Base-by-base conservation (phyloP, 2,113 vertebrate genomes). In the Taxidea taxus region DNA sequence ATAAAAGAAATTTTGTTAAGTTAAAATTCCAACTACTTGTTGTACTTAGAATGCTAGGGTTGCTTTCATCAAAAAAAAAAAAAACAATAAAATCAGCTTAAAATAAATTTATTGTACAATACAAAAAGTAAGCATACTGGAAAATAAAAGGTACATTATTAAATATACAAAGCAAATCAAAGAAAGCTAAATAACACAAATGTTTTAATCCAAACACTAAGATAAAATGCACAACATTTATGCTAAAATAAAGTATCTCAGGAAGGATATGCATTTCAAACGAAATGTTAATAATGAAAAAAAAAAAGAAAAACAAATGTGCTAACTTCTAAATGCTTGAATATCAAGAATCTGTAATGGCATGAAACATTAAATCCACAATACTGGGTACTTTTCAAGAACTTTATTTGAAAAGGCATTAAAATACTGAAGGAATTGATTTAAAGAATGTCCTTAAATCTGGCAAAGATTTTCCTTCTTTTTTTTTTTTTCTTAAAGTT, bases 41-140 rank as follows among this genome's bases (percentile, higher is more conserved):
- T 66, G 27, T 86, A 96, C 29, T 92, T 96, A 96, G 91, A 97
- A 95, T 88, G 58, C 90, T 85, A 66, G 93, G 97, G 86, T 78
- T 96, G 72, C 86, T 98, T 98, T 97, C 90, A 97, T 85, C 2
- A 94, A 97, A 93, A 86, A 95, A 98, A 97, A 98, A 98, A 98
- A 98, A 98, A 98, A 58, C 98, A 99, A 98, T 99, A 98, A 98
- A 98, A 98, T 98, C 97, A 98, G 98, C 98, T 98, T 99, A 98
- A 99, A 99, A 98, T 98, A 98, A 98, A 99, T 99, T 99, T 99
- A 99, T 99, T 99, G 97, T 98, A 98, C 98, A 98, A 98, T 99
- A 99, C 98, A 99, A 99, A 98, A 98, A 98, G 98, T 97, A 98
- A 95, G 98, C 98, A 98, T 98, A 99, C 98, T 98, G 89, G 97